A percentile compares a stretch with the other conserved stretches of the same genome.
These are phyloP conservation scores for Trichacis sp. DNA, from an alignment of 2,888 invertebrate species.

Conservation along the genomic window DNA sequence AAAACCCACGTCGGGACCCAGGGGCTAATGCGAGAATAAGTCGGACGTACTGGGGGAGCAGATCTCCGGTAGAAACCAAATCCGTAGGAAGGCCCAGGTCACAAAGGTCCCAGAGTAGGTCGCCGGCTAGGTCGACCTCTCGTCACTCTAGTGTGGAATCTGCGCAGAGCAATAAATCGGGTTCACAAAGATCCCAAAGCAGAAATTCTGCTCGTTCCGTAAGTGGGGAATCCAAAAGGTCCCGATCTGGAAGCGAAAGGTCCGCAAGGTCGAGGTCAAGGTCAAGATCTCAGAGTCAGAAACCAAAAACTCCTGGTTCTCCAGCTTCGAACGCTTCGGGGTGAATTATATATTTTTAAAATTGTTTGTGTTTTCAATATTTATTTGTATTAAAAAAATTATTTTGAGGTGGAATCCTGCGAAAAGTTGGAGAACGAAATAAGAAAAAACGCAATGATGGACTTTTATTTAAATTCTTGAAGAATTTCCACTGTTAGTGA, in stretches of 20 bases:
- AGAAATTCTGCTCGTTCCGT: slow-evolving; percentile 58
- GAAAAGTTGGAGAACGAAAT: too few species aligned
- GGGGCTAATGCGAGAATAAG: slow-evolving; percentile 48
- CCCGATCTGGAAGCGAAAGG: slow-evolving; percentile 52
- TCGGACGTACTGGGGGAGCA: slow-evolving; percentile 51
- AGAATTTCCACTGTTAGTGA: too few species aligned
- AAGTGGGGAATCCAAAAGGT: slow-evolving; percentile 58
- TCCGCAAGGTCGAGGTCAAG: slow-evolving; percentile 54
- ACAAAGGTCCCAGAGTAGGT: slow-evolving; percentile 37
- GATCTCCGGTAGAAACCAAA: slow-evolving; percentile 56
- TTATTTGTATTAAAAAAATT: too few species aligned
- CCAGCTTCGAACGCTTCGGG: slow-evolving; percentile 52
- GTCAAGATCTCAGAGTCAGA: slow-evolving; percentile 62
- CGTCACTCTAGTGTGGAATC: slow-evolving; percentile 59
- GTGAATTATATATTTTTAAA: slow-evolving; percentile 49
- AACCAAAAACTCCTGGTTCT: slow-evolving; percentile 59
- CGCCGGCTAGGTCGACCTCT: slow-evolving; percentile 57
- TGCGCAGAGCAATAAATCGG: slow-evolving; percentile 52
- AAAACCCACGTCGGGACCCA: slow-evolving; percentile 47
- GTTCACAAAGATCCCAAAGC: slow-evolving; percentile 53
- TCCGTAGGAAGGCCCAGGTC: slow-evolving; percentile 49
- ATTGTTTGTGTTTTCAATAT: too few species aligned
- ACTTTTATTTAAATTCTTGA: too few species aligned
- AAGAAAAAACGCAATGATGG: too few species aligned
- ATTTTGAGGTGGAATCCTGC: too few species aligned